These are phyloP conservation scores for Neomorphus geoffroyi DNA, from an alignment of 2,797 vertebrate species.

Conservation along the genomic window DNA sequence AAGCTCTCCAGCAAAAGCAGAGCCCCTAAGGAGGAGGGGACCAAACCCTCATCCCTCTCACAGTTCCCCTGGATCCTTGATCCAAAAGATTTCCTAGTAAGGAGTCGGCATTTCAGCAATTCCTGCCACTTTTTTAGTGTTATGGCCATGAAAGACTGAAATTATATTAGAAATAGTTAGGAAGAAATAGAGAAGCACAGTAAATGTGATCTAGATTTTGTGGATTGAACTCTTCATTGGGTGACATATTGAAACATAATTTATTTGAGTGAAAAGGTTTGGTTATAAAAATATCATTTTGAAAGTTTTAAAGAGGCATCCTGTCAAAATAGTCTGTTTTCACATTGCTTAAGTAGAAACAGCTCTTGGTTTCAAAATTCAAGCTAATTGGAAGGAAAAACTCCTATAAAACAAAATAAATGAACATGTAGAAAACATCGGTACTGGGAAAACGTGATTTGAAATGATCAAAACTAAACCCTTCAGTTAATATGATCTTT, in stretches of 20 bases:
- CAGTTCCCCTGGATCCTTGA: not conserved
- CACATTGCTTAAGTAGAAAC: conserved; percentile 19
- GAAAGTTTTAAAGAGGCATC: conserved; percentile 9
- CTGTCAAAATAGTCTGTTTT: conserved; percentile 39
- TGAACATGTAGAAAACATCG: conserved; percentile 9
- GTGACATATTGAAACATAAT: not conserved
- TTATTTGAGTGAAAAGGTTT: conserved; percentile 32
- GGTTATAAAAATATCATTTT: not conserved
- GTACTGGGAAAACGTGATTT: not conserved
- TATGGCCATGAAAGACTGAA: not conserved
- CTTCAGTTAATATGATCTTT: not conserved
- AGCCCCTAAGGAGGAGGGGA: not conserved
- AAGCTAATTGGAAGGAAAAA: conserved; percentile 23
- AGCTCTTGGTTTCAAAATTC: conserved; percentile 23
- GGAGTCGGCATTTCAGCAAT: not conserved
- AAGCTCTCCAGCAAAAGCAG: not conserved
- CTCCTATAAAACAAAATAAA: conserved; percentile 12
- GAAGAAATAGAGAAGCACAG: not conserved
- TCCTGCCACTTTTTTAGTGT: not conserved
- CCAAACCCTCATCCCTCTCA: not conserved
- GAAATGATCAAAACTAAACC: not conserved
- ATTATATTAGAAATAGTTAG: not conserved
- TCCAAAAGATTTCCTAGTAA: not conserved
- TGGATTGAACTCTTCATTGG: not conserved
- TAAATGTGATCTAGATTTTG: not conserved